A percentile compares a stretch with the other conserved stretches of the same genome.
Conservation (phyloP, 2,888 invertebrate genomes). For the Amaurobius ferox region DNA sequence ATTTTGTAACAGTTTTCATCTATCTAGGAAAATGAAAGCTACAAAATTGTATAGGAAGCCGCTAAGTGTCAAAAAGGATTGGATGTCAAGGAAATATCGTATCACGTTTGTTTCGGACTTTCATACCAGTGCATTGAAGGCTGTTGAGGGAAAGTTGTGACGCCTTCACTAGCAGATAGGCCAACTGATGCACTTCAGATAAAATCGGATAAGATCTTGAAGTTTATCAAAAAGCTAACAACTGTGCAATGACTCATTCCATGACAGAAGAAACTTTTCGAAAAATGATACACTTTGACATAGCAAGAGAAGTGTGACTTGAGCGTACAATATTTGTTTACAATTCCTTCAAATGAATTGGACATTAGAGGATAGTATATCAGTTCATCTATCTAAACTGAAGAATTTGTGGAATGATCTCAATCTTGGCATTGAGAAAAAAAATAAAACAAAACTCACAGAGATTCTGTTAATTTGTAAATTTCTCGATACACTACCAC, state of each 20-base stretch:
- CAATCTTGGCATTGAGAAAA: constrained; percentile 3
- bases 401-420: constrained; percentile 39
- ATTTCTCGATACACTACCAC: constrained; percentile 23
- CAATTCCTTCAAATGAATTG: constrained; percentile 46
- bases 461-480: constrained; percentile 1
- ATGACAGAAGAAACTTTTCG: constrained; percentile 21
- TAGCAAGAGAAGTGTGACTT: constrained; percentile 23
- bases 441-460: not conserved
- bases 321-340: constrained; percentile 41
- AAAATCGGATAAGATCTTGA: too few relatives aligned
- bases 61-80: not conserved
- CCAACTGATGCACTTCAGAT: too few relatives aligned
- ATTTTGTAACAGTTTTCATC: too few relatives aligned
- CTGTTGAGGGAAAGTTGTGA: constrained; percentile 22
- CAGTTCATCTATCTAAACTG: constrained; percentile 38
- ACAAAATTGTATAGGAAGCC: constrained; percentile 5
- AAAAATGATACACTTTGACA: constrained; percentile 20
- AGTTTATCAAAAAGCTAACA: not conserved
- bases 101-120: not conserved
- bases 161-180: not conserved
- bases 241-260: not conserved
- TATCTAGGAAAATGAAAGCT: not conserved
- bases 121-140: not conserved
- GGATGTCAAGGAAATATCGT: too few relatives aligned
- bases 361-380: too few relatives aligned